phyloP scores from a whole-genome alignment of 2,797 vertebrate genomes.

The Dicrostonyx torquatus region DNA sequence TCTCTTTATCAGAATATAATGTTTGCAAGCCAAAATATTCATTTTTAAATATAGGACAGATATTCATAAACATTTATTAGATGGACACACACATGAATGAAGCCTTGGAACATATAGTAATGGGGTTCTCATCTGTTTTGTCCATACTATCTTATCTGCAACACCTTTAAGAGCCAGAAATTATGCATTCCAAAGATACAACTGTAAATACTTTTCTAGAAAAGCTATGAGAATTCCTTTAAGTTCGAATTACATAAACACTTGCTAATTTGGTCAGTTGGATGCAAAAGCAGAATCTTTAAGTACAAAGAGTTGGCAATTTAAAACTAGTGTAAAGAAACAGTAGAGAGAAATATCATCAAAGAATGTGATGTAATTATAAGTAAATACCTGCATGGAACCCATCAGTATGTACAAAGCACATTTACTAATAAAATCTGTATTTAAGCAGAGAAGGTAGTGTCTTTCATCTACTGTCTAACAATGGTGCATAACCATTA shows the following conservation, averaged over 20 bases:
- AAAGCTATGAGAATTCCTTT: neutral
- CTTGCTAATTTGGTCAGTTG: constrained; percentile 25
- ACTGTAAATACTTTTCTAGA: neutral
- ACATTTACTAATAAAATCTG: neutral
- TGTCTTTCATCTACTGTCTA: neutral
- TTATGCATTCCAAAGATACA: neutral
- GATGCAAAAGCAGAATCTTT: neutral
- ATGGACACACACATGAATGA: neutral
- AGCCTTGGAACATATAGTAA: neutral
- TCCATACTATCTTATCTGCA: neutral
- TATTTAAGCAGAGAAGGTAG: neutral
- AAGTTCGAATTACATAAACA: constrained; percentile 3
- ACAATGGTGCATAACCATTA: neutral
- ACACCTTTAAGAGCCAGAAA: neutral
- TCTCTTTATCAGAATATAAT: neutral
- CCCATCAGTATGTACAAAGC: neutral
- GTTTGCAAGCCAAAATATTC: neutral
- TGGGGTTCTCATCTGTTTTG: neutral
- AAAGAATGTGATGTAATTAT: neutral
- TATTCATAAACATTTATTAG: neutral
- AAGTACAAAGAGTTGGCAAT: neutral
- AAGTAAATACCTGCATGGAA: neutral
- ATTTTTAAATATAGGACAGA: neutral
- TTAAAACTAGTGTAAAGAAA: neutral
- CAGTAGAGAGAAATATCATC: neutral